These are phyloP conservation scores for Tachysurus vachellii DNA, from an alignment of 2,113 vertebrate species.

Conservation along the genomic window DNA sequence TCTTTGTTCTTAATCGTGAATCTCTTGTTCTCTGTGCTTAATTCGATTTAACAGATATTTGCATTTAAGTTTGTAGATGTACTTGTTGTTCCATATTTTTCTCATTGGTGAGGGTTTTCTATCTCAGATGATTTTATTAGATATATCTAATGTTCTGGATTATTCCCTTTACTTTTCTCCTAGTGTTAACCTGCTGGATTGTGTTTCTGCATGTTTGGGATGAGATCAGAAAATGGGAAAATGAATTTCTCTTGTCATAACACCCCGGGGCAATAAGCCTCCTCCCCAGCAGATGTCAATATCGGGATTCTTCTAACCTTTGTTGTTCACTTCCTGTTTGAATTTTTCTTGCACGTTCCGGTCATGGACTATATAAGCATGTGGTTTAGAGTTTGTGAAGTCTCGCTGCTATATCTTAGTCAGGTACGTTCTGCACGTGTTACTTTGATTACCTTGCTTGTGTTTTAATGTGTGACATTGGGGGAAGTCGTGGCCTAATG, in stretches of 20 bases:
- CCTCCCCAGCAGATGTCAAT: not conserved
- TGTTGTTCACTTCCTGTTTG: not conserved
- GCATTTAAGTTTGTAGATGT: not conserved
- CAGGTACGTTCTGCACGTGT: not conserved
- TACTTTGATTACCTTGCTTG: not conserved
- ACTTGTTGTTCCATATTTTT: not conserved
- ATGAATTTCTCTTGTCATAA: not conserved
- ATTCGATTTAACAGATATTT: constrained; percentile 7
- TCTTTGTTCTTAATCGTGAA: not conserved
- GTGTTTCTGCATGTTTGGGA: not conserved
- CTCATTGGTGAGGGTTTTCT: not conserved
- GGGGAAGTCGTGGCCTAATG: too few relatives aligned
- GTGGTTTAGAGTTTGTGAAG: not conserved
- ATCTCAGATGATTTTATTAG: not conserved
- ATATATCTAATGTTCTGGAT: not conserved
- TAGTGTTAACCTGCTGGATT: not conserved
- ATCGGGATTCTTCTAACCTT: not conserved
- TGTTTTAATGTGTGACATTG: not conserved
- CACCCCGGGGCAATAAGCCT: not conserved
- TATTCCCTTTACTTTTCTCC: not conserved
- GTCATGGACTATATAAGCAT: not conserved
- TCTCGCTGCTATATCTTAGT: not conserved
- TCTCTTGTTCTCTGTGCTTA: not conserved
- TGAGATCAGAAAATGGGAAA: not conserved
- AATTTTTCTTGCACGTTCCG: not conserved